A percentile compares a stretch with the other conserved stretches of the same genome.
phyloP scores from a whole-genome alignment of 1,140 invertebrate species.

The Pogonus chalceus region DNA sequence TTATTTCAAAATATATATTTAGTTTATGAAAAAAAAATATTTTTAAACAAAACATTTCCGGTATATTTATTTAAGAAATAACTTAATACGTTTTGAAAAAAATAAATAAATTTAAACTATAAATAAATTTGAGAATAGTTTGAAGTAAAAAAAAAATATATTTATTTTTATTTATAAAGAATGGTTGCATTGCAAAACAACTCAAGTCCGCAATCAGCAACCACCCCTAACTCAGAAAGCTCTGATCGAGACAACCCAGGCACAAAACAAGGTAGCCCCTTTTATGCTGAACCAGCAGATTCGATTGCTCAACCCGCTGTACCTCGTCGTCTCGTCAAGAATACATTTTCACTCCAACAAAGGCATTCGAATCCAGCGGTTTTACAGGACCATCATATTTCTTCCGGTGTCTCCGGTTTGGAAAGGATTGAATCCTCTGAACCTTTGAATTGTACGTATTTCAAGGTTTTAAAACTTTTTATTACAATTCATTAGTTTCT shows the following conservation, averaged over 20 bases:
- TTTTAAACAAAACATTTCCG: no score
- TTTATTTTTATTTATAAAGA: not conserved
- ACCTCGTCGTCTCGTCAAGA: conserved; percentile 21
- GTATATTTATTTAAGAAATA: no score
- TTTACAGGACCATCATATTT: conserved; percentile 38
- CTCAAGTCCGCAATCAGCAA: not conserved
- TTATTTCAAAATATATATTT: no score
- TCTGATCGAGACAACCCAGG: conserved; percentile 1
- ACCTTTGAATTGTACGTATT: conserved; percentile 28
- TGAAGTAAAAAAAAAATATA: no score
- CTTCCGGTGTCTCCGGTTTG: conserved; percentile 33
- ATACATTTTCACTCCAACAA: conserved; percentile 31
- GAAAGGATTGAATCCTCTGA: conserved; percentile 50
- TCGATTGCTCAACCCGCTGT: conserved; percentile 46
- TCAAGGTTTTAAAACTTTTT: not conserved
- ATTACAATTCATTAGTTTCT: conserved; percentile 1
- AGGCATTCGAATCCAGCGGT: conserved; percentile 54
- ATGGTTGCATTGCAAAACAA: not conserved
- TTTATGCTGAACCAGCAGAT: conserved; percentile 87
- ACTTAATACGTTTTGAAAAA: no score
- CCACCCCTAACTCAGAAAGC: not conserved
- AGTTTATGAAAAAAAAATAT: no score
- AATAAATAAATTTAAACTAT: no score
- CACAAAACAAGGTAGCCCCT: conserved; percentile 66
- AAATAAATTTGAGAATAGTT: no score